Base-by-base conservation (phyloP, 2,888 invertebrate genomes). In the Encarsia formosa region DNA sequence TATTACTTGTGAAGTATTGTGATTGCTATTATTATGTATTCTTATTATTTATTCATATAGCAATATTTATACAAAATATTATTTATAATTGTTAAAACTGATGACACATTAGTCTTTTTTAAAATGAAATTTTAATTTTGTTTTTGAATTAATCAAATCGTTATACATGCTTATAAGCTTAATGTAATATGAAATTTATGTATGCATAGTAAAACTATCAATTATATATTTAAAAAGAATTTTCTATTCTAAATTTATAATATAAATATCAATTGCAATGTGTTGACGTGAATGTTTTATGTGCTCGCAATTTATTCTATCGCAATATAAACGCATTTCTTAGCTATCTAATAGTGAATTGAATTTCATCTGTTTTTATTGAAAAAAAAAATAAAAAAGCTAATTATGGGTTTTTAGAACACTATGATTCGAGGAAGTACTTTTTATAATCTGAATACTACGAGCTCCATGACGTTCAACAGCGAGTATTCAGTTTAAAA, bases 101-200 rank as follows among this genome's bases (percentile, higher is more conserved):
- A 34, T 13, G 49, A 23, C 32, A 19, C 9, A 43, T 53, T 46
- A 47, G 24, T 47, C 46, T 37, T 24, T 18, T 49, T 56, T 52
- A 35, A 44, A 52, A 52, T 56, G n/a, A 53, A 48, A 52, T 50
- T 50, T 48, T 34, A 53, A 53, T 53, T 49, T 38, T 44, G 52
- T 56, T 53, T 29, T 42, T 41, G 16, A 42, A 29, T 44, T 20
- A 32, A 49, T 40, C 6, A 15, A 39, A 34, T 51, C 41, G 46
- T 32, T 52, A 35, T 49, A 32, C 11, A 26, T 56, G 49, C 49
- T 56, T 39, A 8, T 52, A 19, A 47, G 42, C 45, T 32, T 42
- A 38, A 41, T 23, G 42, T 29, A 42, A 29, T 23, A 47, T 50
- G 47, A 24, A 50, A 42, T 47, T 53, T 54, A 34, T 51, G 40